Evolutionary conservation across 2,797 vertebrate genomes (phyloP).

Genomic region (Alcedo quadribrachys): DNA sequence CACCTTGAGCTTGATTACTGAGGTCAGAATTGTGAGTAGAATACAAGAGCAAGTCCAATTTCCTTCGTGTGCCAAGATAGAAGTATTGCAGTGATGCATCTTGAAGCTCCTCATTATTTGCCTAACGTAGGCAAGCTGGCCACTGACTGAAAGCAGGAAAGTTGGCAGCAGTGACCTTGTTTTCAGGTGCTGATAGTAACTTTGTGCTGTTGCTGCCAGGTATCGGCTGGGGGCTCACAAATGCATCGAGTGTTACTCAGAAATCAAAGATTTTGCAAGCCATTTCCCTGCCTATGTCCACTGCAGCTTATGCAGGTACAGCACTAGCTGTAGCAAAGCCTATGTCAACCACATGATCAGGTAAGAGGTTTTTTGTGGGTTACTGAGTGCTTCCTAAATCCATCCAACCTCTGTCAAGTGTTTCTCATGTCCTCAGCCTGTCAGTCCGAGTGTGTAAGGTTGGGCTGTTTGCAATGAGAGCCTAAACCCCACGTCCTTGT

Average conservation of each 20-base stretch:
- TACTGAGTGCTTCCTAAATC: background rate
- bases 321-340: constrained; percentile 93
- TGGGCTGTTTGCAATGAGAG: background rate
- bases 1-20: background rate
- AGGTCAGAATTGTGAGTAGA: background rate
- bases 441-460: background rate
- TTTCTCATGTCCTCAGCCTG: background rate
- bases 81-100: background rate
- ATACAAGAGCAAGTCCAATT: background rate
- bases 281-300: constrained; percentile 90
- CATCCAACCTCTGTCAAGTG: background rate
- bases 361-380: constrained; percentile 74
- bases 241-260: constrained; percentile 91
- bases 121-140: background rate
- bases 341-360: constrained; percentile 95
- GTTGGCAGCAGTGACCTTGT: background rate
- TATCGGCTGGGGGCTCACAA: constrained; percentile 77
- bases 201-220: constrained; percentile 74
- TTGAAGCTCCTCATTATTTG: background rate
- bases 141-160: background rate
- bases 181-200: background rate
- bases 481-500: background rate
- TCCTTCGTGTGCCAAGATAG: background rate
- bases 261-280: constrained; percentile 88
- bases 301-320: constrained; percentile 93